Conservation (phyloP, 2,113 vertebrate species). For the Austrofundulus limnaeus region DNA sequence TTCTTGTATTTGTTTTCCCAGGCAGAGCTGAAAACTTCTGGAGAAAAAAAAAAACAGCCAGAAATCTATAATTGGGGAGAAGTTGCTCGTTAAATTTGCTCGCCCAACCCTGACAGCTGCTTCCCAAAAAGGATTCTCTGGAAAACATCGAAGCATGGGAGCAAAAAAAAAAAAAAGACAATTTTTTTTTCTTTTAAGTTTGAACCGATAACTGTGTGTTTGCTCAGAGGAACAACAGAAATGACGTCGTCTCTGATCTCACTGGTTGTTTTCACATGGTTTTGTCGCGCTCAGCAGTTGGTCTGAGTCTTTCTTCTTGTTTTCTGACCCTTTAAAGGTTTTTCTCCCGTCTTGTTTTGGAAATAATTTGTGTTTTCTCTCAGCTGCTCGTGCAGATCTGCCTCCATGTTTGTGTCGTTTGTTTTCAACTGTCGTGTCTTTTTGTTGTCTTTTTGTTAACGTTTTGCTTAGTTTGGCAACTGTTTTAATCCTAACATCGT, state of each 20-base stretch:
- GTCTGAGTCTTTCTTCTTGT: not conserved
- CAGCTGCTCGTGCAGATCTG: too few relatives aligned
- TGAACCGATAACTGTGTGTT: too few relatives aligned
- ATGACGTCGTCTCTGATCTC: not conserved
- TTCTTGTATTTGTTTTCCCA: constrained; percentile 64
- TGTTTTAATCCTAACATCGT: too few relatives aligned
- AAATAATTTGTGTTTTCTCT: too few relatives aligned
- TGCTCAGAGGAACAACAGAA: too few relatives aligned
- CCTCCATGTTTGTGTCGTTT: too few relatives aligned
- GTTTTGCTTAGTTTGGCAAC: not conserved
- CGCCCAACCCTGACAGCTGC: constrained; percentile 23
- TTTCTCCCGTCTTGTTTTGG: not conserved
- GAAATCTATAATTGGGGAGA: constrained; percentile 58
- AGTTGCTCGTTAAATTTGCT: constrained; percentile 51
- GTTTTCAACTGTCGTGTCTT: not conserved
- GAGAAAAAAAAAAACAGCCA: constrained; percentile 30
- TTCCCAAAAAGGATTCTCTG: constrained; percentile 5
- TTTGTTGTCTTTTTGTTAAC: not conserved
- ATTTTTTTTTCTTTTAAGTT: too few relatives aligned
- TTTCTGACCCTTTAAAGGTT: not conserved
- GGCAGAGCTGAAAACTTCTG: constrained; percentile 42
- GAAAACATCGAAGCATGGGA: not conserved
- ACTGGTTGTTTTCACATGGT: not conserved
- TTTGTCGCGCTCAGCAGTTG: not conserved
- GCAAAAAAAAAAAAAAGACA: not conserved